Base-by-base conservation (phyloP, 2,888 invertebrate genomes). In the Thyatira batis region DNA sequence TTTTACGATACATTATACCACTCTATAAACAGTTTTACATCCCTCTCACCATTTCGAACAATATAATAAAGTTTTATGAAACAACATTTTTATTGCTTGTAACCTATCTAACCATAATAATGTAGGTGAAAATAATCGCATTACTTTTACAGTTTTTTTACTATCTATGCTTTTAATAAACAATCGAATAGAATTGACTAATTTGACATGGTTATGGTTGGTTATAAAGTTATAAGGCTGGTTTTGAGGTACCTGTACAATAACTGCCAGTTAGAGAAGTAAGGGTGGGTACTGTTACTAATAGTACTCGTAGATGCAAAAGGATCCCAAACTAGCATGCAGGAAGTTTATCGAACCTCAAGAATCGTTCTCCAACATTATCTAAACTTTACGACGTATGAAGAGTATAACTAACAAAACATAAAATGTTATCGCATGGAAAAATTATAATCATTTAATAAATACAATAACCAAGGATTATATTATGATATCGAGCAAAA, bases 31-130 rank as follows among this genome's bases (percentile, higher is more conserved):
- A 25, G 46, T 65, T 62, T 64, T 56, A 72, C 63, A 61, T 46
- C 61, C 58, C 55, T 60, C 63, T 64, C 50, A 60, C 52, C 65
- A 52, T 63, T 65, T 67, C 51, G 28, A 67, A 70, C 59, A 64
- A 65, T 58, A 57, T 60, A 67, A 67, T 71, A 68, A 71, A 63
- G 63, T 58, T 69, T 71, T 71, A 71, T 69, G 55, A 57, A 61
- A 61, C 55, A 58, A 52, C 49, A 55, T 55, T 69, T 60, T 70
- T 64, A 57, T 55, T 27, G 46, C 49, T 46, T 33, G 33, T 45
- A 51, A 57, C 17, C 17, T 45, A 5, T 45, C 11, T 33, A 11
- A 13, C 30, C 11, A 11, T 30, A 30, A 30, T 30, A 33, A 33
- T 33, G 13, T 33, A 17, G 6, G 33, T 17, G 17, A 39, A 17